Base-by-base conservation (phyloP, 92 coral and sea anemone genomes). In the Actinostola sp. region DNA sequence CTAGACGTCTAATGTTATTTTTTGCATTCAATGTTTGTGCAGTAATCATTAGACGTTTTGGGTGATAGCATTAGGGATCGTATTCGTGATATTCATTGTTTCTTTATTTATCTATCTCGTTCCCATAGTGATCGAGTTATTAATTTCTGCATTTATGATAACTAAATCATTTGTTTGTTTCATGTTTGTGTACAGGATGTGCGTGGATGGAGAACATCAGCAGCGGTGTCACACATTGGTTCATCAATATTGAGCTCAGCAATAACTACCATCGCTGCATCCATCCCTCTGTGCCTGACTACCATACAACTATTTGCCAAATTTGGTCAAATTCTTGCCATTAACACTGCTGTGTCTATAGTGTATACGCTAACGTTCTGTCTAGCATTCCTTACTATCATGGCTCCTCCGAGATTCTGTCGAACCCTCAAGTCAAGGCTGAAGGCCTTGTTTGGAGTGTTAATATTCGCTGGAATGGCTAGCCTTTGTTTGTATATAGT, bases 161-260 rank as follows among this genome's bases (percentile, higher is more conserved):
- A 43, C 38, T 21, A 56, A 10, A 17, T 36, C 16, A 39, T 31
- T 28, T 6, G 12, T 36, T 54, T 33, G 26, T 17, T 51, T 46
- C 19, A 58, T 43, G 17, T 27, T 26, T 57, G 4, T 53, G 1
- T 3, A 68, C 82, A 83, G 89, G 89, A 83, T 42, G 39, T 81
- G 8, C 87, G 92, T 27, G 79, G 82, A 3, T 95, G 99, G 99
- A 81, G 99, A 32, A 58, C 95, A 8, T 63, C 87, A 15, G 99
- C 99, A 0, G 99, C 99, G 1, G 74, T 95, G 16, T 93, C 99
- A 14, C 99, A 95, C 82, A 92, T 95, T 39, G 99, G 99, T 20
- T 85, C 97, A 24, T 93, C 99, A 15, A 86, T 95, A 26, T 78
- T 95, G 44, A 92, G 99, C 70, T 95, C 99, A 0, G 97, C 97